These are phyloP conservation scores for Pelusios castaneus DNA, from an alignment of 2,113 vertebrate genomes.

Conservation along the genomic window DNA sequence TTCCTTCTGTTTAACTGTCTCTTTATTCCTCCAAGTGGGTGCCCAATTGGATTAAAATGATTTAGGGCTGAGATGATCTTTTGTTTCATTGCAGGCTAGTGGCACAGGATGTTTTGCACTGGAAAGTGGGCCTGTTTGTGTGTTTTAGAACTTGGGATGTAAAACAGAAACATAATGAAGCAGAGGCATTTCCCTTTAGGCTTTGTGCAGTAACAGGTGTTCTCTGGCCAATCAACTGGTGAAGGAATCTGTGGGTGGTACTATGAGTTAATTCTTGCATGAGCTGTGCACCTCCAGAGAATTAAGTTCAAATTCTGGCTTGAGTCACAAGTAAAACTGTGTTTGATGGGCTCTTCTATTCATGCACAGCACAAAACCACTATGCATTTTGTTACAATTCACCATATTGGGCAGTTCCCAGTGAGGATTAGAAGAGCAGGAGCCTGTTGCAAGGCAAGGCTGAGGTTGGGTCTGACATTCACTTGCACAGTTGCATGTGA, in stretches of 20 bases:
- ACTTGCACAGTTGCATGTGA: neutral
- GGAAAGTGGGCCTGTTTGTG: neutral
- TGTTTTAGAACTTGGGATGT: conserved; percentile 19
- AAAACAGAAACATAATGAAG: conserved; percentile 16
- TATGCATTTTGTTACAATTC: neutral
- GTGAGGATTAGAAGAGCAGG: neutral
- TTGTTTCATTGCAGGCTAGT: conserved; percentile 45
- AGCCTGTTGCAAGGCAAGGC: neutral
- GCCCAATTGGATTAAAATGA: conserved; percentile 64
- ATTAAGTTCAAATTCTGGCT: neutral
- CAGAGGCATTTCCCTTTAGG: conserved; percentile 23
- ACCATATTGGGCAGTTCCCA: neutral
- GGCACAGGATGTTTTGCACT: conserved; percentile 52
- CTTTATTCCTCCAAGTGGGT: conserved; percentile 44
- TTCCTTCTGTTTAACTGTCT: conserved; percentile 48
- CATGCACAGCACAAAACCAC: neutral
- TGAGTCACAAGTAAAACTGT: neutral
- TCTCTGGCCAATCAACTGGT: neutral
- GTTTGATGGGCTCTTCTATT: neutral
- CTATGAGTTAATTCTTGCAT: neutral
- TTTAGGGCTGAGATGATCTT: conserved; percentile 51
- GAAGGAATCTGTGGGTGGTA: neutral
- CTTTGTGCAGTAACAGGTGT: conserved; percentile 47
- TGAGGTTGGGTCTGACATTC: neutral
- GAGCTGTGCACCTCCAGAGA: neutral